These are phyloP conservation scores for Palythoa caribaeorum DNA, from an alignment of 92 coral and sea anemone genomes.

Conservation along the genomic window DNA sequence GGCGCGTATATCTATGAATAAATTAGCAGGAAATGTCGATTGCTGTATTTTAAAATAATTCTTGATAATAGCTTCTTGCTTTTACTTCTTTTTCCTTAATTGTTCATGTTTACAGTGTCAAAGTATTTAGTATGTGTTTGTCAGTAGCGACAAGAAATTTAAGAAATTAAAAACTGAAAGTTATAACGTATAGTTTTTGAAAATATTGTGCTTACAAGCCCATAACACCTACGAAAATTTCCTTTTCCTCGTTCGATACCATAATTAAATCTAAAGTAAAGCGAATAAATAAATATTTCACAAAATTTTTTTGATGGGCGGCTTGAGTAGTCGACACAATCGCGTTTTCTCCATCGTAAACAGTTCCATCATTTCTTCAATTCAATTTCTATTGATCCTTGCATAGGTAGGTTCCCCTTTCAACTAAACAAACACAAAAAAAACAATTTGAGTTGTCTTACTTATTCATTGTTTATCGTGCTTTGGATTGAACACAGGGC, in stretches of 20 bases:
- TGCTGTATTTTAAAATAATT: background rate
- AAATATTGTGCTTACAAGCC: background rate
- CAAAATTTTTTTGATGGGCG: background rate
- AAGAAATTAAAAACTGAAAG: background rate
- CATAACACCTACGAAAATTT: background rate
- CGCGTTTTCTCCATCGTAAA: background rate
- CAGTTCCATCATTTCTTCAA: constrained; percentile 11
- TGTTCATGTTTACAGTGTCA: background rate
- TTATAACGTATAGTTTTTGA: background rate
- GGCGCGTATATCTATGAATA: background rate
- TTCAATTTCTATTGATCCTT: background rate
- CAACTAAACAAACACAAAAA: background rate
- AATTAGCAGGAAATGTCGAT: background rate
- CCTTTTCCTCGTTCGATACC: background rate
- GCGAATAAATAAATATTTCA: background rate
- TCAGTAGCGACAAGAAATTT: background rate
- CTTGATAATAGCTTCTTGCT: background rate
- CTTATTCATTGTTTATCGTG: background rate
- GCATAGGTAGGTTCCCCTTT: background rate
- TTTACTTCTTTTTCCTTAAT: background rate
- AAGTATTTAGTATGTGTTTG: background rate
- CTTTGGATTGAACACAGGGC: too few relatives aligned
- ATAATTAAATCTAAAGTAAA: background rate
- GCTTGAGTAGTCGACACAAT: background rate
- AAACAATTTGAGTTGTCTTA: background rate